Base-by-base conservation (phyloP, 1,140 invertebrate species). In the Bombus turneri region DNA sequence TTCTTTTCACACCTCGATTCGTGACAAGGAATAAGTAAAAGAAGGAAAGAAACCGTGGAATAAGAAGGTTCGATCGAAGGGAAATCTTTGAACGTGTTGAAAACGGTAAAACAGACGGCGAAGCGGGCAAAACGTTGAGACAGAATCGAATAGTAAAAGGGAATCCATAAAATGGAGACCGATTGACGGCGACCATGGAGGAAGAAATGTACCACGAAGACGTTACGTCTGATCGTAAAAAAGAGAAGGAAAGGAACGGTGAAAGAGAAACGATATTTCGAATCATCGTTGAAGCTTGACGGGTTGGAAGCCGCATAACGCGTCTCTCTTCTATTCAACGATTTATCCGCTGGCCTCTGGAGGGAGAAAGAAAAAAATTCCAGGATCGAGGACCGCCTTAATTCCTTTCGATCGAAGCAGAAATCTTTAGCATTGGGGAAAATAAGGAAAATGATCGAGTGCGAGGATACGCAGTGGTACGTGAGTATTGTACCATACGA, bases 91-190 rank as follows among this genome's bases (percentile, higher is more conserved):
- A 53, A 22, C 43, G 34, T 22, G 69, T 47, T 57, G 66, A 64
- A 74, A 74, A 72, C 69, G 47, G 66, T 57, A 31, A 83, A 66
- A 76, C 81, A 81, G 43, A 87, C 82, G 68, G 53, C 12, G 57
- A 2, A 31, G n/a, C 12, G 43, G 15, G 43, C 62, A 25, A 86
- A 86, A 68, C 66, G 68, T 77, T 69, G 74, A n/a, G 31, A 43
- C 28, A 43, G 73, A 68, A 73, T 80, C 57, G 66, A 82, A 89
- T 74, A 59, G 64, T 57, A 79, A 87, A 86, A 74, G 75, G 68
- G 71, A 86, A 84, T 89, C 88, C 82, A 64, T 78, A 41, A 76
- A 86, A 83, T 79, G 43, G 73, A 83, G 87, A 76, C 69, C 75
- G 69, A 68, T 81, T 43, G 69, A 62, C 87, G 64, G 43, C 41